Percentiles rank a stretch among this genome's conserved stretches.
phyloP scores from a whole-genome alignment of 2,888 invertebrate genomes.

The Lasiommata megera region DNA sequence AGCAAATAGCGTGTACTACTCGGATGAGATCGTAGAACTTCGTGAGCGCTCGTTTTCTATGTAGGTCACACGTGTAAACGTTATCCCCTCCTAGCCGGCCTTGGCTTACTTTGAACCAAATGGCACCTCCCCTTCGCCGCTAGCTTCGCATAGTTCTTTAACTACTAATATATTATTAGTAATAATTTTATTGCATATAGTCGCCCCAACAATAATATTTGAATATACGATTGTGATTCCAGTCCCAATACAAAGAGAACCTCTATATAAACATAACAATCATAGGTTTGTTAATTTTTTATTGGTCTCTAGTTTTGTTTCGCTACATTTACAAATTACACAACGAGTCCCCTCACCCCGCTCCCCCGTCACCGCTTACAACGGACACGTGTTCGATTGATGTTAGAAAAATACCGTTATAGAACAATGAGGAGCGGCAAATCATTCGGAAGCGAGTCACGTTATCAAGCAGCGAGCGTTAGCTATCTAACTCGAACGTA shows the following conservation, averaged over 20 bases:
- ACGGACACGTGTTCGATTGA: slow-evolving; percentile 19
- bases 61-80: slow-evolving; percentile 81
- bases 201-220: not conserved
- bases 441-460: slow-evolving; percentile 40
- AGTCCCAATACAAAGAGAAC: not conserved
- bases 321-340: not conserved
- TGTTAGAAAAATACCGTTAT: slow-evolving; percentile 35
- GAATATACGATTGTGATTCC: not conserved
- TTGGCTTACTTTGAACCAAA: slow-evolving; percentile 76
- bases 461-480: slow-evolving; percentile 36
- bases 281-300: not conserved
- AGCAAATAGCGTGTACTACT: slow-evolving; percentile 41
- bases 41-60: slow-evolving; percentile 63
- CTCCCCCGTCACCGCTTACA: not conserved
- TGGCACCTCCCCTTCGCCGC: slow-evolving; percentile 67
- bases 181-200: not conserved
- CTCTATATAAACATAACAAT: not conserved
- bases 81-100: slow-evolving; percentile 76
- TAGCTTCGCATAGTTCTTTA: slow-evolving; percentile 38
- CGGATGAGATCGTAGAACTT: slow-evolving; percentile 58
- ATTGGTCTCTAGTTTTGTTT: not conserved
- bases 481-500: slow-evolving; percentile 51
- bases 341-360: not conserved
- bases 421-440: slow-evolving; percentile 31
- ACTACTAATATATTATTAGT: slow-evolving; percentile 26